phyloP scores from a whole-genome alignment of 2,113 vertebrate species.

The Neolamprologus tretocephalus region DNA sequence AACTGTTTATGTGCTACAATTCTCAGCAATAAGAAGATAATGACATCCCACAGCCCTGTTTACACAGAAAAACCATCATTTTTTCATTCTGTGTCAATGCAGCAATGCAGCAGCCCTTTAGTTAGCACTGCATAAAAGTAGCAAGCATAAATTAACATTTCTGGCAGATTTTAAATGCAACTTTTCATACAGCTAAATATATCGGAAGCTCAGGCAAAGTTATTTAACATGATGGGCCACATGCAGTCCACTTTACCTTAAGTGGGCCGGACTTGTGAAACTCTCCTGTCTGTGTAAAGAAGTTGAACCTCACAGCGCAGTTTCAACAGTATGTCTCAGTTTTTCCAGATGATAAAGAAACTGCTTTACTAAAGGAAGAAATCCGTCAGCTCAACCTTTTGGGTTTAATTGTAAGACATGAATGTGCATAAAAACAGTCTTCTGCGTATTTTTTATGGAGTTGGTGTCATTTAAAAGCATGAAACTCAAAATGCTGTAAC shows the following conservation, averaged over 20 bases:
- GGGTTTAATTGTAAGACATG: background rate
- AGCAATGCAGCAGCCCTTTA: background rate
- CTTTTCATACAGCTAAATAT: background rate
- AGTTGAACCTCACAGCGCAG: background rate
- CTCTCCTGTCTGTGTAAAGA: background rate
- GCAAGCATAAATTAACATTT: background rate
- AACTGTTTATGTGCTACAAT: background rate
- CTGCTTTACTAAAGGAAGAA: background rate
- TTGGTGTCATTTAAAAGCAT: background rate
- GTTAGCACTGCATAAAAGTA: background rate
- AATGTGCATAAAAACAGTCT: background rate
- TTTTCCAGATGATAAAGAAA: background rate
- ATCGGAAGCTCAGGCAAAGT: background rate
- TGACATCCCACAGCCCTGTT: background rate
- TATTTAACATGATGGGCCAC: background rate
- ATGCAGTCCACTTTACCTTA: background rate
- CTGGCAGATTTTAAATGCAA: background rate
- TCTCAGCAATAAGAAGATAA: background rate
- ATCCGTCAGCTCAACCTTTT: background rate
- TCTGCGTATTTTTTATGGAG: background rate
- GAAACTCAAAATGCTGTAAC: background rate
- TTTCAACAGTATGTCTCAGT: background rate
- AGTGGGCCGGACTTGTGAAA: background rate
- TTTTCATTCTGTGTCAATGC: rapidly evolving
- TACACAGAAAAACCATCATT: rapidly evolving